These are phyloP conservation scores for Apostichopus japonicus DNA, from an alignment of 35 echinoderm and acorn worm genomes.

Conservation along the genomic window DNA sequence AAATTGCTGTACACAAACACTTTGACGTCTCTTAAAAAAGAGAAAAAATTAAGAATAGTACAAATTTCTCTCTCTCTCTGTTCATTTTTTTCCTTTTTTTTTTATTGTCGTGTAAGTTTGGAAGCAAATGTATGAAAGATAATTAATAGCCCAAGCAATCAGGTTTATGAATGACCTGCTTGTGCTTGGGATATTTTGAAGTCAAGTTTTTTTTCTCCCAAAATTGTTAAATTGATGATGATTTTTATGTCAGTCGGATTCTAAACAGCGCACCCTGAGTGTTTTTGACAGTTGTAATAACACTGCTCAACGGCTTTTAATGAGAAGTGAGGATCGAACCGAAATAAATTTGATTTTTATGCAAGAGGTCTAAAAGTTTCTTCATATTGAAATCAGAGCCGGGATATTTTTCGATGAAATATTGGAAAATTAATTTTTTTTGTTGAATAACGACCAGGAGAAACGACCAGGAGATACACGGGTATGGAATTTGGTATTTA, in stretches of 20 bases:
- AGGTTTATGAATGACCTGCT: background rate
- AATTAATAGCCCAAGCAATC: background rate
- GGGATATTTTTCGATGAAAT: background rate
- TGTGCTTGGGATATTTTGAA: background rate
- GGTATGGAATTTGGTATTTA: background rate
- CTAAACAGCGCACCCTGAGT: conserved; percentile 12
- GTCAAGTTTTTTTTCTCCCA: no score
- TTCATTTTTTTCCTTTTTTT: no score
- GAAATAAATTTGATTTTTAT: background rate
- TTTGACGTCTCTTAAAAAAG: no score
- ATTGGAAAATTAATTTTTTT: no score
- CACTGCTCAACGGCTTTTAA: background rate
- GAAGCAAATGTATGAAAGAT: background rate
- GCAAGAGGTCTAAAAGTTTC: background rate
- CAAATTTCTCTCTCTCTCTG: no score
- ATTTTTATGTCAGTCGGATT: background rate
- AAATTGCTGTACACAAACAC: background rate
- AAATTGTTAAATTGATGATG: conserved; percentile 27
- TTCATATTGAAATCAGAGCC: background rate
- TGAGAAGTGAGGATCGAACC: background rate
- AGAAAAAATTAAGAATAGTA: no score
- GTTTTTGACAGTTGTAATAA: conserved; percentile 44
- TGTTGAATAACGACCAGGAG: background rate
- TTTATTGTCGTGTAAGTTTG: no score
- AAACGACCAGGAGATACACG: background rate